phyloP scores from a whole-genome alignment of 2,888 invertebrate species.

The Diarsia rubi region DNA sequence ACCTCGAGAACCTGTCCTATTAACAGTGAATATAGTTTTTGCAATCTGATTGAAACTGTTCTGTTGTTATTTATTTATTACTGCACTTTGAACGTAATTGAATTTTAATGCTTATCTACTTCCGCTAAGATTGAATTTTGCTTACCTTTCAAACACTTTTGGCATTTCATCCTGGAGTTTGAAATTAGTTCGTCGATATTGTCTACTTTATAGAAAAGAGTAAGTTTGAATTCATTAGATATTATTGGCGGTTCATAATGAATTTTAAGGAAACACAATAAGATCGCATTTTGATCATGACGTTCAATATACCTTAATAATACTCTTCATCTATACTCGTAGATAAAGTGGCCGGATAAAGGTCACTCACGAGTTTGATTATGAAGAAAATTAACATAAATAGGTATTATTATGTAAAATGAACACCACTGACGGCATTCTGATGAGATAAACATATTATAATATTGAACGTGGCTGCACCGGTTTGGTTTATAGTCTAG shows the following conservation, averaged over 20 bases:
- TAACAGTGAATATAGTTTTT: constrained; percentile 40
- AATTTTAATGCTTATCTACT: not conserved
- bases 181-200: not conserved
- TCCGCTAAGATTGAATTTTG: not conserved
- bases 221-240: not conserved
- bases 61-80: not conserved
- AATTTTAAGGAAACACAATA: not conserved
- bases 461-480: not conserved
- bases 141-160: not conserved
- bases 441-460: not conserved
- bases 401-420: not conserved
- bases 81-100: constrained; percentile 4
- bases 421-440: not conserved
- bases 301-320: constrained; percentile 14
- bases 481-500: constrained; percentile 1
- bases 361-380: constrained; percentile 23
- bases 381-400: constrained; percentile 5
- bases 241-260: not conserved
- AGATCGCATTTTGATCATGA: constrained; percentile 6
- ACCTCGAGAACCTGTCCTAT: constrained; percentile 71
- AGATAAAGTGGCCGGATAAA: constrained; percentile 6
- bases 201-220: not conserved
- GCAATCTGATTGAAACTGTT: constrained; percentile 38
- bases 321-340: not conserved
- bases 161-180: not conserved